Base-by-base conservation (phyloP, 2,113 vertebrate genomes). In the Forbesichthys agassizii region DNA sequence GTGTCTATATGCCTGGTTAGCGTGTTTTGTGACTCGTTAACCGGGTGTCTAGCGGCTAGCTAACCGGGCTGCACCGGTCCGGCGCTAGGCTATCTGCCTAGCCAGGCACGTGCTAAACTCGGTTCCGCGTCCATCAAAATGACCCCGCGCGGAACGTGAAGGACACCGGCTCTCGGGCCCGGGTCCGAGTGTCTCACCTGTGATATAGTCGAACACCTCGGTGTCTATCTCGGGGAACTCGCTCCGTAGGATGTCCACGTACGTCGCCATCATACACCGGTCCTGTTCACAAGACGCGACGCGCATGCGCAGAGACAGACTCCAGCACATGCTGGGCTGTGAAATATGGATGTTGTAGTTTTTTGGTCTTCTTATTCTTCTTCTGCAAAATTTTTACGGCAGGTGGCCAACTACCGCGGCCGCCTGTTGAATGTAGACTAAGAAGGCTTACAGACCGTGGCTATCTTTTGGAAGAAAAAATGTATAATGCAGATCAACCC, bases 211-310 rank as follows among this genome's bases (percentile, higher is more conserved):
- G 79, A 98, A 96, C 13, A 98, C 92, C 87, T 98, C 96, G 33
- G 91, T 84, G 88, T 98, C 96, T 79, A 98, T 95, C 84, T 96
- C 92, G 0, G 96, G 96, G 88, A 98, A 98, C 94, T 98, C 96
- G 91, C 88, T 96, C 91, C 94, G 94, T 82, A 98, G 89, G 63
- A 98, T 97, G 53, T 98, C 95, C 85, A 95, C 95, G 88, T 95
- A 98, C 55, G 95, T 94, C 92, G 95, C 96, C 96, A 97, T 97
- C 88, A 92, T 95, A 82, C 77, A 83, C 91, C 88, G 85, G 87
- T 81, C 71, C 84, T 71, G 68, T 71, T 66, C 68, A 36, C 67
- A 56, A 72, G 65, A 1, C 48, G 3, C 0, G 13, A 53, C 62
- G 69, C 91, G 90, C 91, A 90, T 85, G 90, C 81, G 90, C 66